Conservation (phyloP, 2,888 invertebrate genomes). For the Dyspetes luteomarginatus region DNA sequence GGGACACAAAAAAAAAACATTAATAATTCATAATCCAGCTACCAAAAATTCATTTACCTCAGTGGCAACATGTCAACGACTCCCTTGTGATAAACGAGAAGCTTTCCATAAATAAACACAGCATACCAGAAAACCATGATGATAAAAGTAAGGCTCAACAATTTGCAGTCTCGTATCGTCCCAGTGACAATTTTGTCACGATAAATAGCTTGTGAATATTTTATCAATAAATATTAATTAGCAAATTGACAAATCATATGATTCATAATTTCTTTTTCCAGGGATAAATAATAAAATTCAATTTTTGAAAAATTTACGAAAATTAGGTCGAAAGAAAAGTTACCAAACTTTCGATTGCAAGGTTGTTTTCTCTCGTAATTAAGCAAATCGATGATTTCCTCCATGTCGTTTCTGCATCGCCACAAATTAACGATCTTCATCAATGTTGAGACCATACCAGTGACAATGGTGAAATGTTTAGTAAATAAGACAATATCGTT, state of each 20-base stretch:
- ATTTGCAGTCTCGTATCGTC: slow-evolving; percentile 50
- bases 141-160: slow-evolving; percentile 48
- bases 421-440: slow-evolving; percentile 55
- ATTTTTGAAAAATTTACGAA: neutral
- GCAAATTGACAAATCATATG: too few relatives aligned
- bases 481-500: slow-evolving; percentile 48
- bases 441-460: slow-evolving; percentile 56
- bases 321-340: neutral
- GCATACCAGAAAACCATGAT: slow-evolving; percentile 58
- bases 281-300: too few relatives aligned
- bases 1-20: too few relatives aligned
- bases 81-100: slow-evolving; percentile 49
- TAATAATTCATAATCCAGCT: neutral
- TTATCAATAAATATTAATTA: neutral
- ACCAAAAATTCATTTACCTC: slow-evolving; percentile 22
- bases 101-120: slow-evolving; percentile 48
- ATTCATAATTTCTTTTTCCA: too few relatives aligned
- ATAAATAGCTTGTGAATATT: slow-evolving; percentile 44
- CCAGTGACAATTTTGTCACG: slow-evolving; percentile 51
- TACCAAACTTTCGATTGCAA: slow-evolving; percentile 60
- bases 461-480: slow-evolving; percentile 49
- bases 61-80: slow-evolving; percentile 46
- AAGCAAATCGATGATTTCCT: slow-evolving; percentile 40
- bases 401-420: slow-evolving; percentile 33
- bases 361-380: slow-evolving; percentile 59